Percentiles rank a stretch among this genome's conserved stretches.
These are phyloP conservation scores for Callithrix jacchus DNA, from an alignment of 2,113 vertebrate genomes.

Conservation along the genomic window DNA sequence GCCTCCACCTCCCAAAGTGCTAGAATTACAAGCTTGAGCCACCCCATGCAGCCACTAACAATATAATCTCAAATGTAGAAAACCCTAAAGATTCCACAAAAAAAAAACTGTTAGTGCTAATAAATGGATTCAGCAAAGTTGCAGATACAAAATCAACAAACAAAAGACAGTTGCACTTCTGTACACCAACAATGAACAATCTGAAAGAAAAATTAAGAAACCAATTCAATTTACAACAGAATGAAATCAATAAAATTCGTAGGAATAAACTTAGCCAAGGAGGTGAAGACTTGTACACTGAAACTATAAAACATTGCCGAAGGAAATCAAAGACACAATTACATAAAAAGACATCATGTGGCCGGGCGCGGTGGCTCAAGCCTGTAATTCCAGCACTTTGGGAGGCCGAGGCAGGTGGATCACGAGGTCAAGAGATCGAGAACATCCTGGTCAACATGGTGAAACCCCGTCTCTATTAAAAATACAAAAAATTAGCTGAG, in stretches of 20 bases:
- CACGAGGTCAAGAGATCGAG: too few relatives aligned
- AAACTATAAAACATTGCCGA: background rate
- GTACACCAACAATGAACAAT: background rate
- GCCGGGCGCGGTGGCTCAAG: too few relatives aligned
- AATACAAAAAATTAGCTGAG: too few relatives aligned
- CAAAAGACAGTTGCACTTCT: background rate
- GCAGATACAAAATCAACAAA: conserved; percentile 2
- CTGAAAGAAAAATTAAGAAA: background rate
- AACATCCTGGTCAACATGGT: too few relatives aligned
- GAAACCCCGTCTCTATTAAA: too few relatives aligned
- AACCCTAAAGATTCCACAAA: background rate
- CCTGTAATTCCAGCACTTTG: too few relatives aligned
- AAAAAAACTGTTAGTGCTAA: background rate
- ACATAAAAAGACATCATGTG: background rate
- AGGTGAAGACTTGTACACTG: background rate
- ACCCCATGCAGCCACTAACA: background rate
- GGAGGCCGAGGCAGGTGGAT: too few relatives aligned
- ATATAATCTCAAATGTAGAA: background rate
- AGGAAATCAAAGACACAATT: background rate
- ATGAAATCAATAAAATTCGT: background rate
- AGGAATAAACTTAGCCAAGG: background rate
- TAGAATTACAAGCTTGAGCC: too few relatives aligned
- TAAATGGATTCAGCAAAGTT: background rate
- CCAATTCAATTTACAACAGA: background rate
- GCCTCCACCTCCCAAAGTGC: too few relatives aligned